Base-by-base conservation (phyloP, 2,888 invertebrate species). In the Cantharis rufa region DNA sequence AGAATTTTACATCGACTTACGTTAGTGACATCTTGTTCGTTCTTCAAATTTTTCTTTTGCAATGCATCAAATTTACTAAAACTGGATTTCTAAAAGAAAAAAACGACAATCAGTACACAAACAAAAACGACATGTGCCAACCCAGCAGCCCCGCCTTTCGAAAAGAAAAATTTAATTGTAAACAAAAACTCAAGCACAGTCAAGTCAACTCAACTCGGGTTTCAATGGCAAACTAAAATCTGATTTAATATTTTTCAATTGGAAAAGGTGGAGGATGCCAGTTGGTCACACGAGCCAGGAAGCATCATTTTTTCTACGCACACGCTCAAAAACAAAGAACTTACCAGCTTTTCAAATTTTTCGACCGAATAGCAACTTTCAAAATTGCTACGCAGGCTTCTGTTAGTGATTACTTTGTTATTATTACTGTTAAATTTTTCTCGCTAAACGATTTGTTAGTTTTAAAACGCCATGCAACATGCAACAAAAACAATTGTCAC, bases 21-120 rank as follows among this genome's bases (percentile, higher is more conserved):
- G 10, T 48, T 18, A 9, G 10, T 27, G 15, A 70, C 32, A 48
- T 48, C 48, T n/a, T 48, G 48, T 48, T 48, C 48, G 48, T 48
- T 48, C n/a, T 48, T 48, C 48, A 48, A 48, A 78, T 91, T 91
- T 86, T 92, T 92, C 88, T 93, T 93, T 85, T 91, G 92, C 73
- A 93, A 88, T 71, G 92, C 92, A 86, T 94, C 94, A 86, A 94
- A 94, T 89, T 94, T 94, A 86, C 90, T 93, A 87, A 94, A 94
- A 88, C 94, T 94, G 82, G 92, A 93, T 90, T 93, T 94, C 94
- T 94, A 81, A 80, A 83, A 83, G 79, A 64, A 78, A 78, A 79
- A 76, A 61, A 11, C 28, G 48, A 73, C 16, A 0, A n/a, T 48
- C n/a, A 48, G 48, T n/a, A n/a, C 48, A 1, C 7, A 48, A 21